phyloP scores from a whole-genome alignment of 2,797 vertebrate genomes.

The Sphenopsis melanotis region DNA sequence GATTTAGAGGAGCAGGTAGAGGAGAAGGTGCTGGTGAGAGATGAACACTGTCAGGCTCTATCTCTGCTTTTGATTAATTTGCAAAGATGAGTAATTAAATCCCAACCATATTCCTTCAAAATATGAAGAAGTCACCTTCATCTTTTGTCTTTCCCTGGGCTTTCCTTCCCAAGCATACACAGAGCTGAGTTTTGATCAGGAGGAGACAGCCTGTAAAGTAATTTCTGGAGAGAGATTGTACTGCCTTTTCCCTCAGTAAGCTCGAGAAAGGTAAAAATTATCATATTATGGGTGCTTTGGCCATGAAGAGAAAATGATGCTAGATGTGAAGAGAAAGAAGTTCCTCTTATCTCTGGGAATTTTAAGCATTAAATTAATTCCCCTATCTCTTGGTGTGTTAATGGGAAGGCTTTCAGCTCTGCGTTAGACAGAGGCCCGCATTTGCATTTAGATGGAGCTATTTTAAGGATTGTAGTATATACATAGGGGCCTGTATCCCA shows the following conservation, averaged over 20 bases:
- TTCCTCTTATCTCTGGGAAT: slow-evolving; percentile 68
- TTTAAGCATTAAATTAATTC: slow-evolving; percentile 78
- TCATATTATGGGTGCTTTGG: slow-evolving; percentile 66
- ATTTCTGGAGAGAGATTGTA: slow-evolving; percentile 57
- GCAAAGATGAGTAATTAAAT: slow-evolving; percentile 10
- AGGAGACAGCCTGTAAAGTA: slow-evolving; percentile 18
- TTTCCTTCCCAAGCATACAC: slow-evolving; percentile 1
- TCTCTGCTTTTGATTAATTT: neutral
- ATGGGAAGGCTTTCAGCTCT: slow-evolving; percentile 73
- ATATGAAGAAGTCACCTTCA: neutral
- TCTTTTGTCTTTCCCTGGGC: slow-evolving; percentile 12
- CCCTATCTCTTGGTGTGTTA: slow-evolving; percentile 71
- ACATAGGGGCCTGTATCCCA: slow-evolving; percentile 42
- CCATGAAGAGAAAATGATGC: slow-evolving; percentile 72
- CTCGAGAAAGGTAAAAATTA: slow-evolving; percentile 72
- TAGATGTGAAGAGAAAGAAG: slow-evolving; percentile 57
- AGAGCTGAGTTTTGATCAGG: slow-evolving; percentile 49
- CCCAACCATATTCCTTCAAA: neutral
- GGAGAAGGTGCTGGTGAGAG: neutral
- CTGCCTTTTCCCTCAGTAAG: slow-evolving; percentile 60
- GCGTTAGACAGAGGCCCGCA: slow-evolving; percentile 65
- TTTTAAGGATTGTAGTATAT: slow-evolving; percentile 58
- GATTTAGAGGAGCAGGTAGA: neutral
- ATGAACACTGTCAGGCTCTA: neutral
- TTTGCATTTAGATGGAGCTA: slow-evolving; percentile 83